Evolutionary conservation across 2,888 invertebrate genomes (phyloP).

Genomic region (Oscheius sp.): DNA sequence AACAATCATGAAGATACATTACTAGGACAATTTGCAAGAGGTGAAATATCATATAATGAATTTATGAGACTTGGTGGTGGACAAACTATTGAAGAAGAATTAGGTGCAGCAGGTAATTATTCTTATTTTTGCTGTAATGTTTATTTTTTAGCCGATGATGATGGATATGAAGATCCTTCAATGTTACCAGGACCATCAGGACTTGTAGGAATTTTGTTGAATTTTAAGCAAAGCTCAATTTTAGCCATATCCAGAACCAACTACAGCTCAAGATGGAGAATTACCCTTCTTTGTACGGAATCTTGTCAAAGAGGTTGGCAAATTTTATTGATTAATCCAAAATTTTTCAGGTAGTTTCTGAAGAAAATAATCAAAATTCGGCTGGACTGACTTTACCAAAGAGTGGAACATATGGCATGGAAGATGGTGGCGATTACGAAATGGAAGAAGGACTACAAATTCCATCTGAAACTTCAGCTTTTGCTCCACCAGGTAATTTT

Average conservation of each 20-base stretch:
- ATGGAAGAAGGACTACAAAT: conserved; percentile 8
- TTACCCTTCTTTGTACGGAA: conserved; percentile 32
- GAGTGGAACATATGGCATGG: not conserved
- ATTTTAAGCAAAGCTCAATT: not conserved
- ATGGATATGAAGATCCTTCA: conserved; percentile 6
- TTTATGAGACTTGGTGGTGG: conserved; percentile 61
- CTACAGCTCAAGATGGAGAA: conserved; percentile 2
- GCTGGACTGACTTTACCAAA: not conserved
- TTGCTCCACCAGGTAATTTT: not conserved
- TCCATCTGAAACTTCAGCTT: conserved; percentile 6
- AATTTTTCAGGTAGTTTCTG: conserved; percentile 23
- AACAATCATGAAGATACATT: not conserved
- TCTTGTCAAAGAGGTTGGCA: conserved; percentile 26
- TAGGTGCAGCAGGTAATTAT: conserved; percentile 18
- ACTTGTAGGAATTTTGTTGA: not conserved
- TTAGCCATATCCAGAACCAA: not conserved
- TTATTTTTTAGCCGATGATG: not conserved
- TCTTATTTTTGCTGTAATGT: conserved; percentile 1
- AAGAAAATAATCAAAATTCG: conserved; percentile 10
- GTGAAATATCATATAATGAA: conserved; percentile 56
- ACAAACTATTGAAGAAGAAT: conserved; percentile 53
- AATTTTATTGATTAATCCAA: not conserved
- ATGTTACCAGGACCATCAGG: conserved; percentile 5
- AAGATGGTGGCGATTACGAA: not conserved
- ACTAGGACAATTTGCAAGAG: conserved; percentile 45